Evolutionary conservation across 2,888 invertebrate genomes (phyloP), one percentile per base, ranked within the genome.

Genomic region (Lysandra coridon): DNA sequence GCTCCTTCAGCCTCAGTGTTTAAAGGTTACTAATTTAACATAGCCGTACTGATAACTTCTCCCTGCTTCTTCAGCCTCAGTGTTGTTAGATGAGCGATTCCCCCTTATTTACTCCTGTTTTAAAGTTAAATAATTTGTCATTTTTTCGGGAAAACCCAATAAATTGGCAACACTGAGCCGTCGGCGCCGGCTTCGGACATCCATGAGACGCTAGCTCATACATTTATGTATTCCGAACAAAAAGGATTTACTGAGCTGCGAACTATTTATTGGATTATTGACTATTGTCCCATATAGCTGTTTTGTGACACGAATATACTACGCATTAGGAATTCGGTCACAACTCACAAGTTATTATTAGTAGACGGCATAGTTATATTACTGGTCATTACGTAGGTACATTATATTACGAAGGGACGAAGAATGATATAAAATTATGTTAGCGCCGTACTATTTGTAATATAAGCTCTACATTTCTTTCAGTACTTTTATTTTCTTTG

Each of bases 141-240:
- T 69, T 33, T 69, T 14, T 69, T 14, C 5, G 33, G 14, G 7
- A 69, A 37, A 4, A 12, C 5, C 17, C 37, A 14, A 14, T 69
- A 69, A 33, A 37, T 33, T 69, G 69, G 69, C 69, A 69, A 37
- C 69, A 33, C 69, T 5, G 69, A 37, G 69, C 69, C 33, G 17
- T 69, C 69, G 69, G 69, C 69, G 69, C 69, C 69, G 69, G 33
- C 69, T 33, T 14, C 12, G 76, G 53, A 44, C 75, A 75, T 30
- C 57, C 33, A 23, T 53, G 12, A 76, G 76, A 57, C 57, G 57
- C 76, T 57, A 53, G 23, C 44, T 14, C 49, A 53, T 57, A 53
- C 53, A 57, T 75, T 75, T 57, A 57, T 76, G 76, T 23, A 76
- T 76, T 14, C 76, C 30, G 76, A 76, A 76, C 76, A 76, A 57